These are phyloP conservation scores for Porites lutea DNA, from an alignment of 64 coral and sea anemone genomes.

Conservation along the genomic window DNA sequence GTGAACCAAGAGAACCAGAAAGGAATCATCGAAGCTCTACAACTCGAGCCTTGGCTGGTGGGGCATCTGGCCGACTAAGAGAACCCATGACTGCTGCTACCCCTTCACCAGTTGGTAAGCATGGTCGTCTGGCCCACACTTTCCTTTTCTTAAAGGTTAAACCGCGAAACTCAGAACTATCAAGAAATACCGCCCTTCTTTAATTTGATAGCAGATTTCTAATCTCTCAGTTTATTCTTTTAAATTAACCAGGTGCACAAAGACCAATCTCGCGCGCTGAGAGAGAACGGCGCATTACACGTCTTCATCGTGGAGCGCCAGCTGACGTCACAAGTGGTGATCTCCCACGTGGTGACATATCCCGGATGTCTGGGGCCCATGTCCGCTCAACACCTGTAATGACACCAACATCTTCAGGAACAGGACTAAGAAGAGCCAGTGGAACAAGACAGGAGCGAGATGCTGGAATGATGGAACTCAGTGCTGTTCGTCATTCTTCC, in stretches of 20 bases:
- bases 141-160: not conserved
- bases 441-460: slow-evolving; percentile 86
- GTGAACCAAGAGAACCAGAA: slow-evolving; percentile 81
- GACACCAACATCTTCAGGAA: slow-evolving; percentile 66
- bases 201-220: no score
- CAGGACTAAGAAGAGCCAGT: slow-evolving; percentile 72
- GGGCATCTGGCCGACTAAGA: slow-evolving; percentile 71
- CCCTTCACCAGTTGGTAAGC: slow-evolving; percentile 85
- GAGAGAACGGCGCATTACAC: slow-evolving; percentile 77
- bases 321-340: slow-evolving; percentile 76
- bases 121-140: not conserved
- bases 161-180: not conserved
- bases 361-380: slow-evolving; percentile 89
- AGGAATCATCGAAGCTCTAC: slow-evolving; percentile 84
- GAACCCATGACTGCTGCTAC: slow-evolving; percentile 72
- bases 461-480: slow-evolving; percentile 75
- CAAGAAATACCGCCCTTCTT: no score
- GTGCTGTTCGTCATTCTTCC: slow-evolving; percentile 27
- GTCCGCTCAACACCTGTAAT: slow-evolving; percentile 94
- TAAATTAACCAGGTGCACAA: slow-evolving; percentile 64
- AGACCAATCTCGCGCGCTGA: slow-evolving; percentile 88
- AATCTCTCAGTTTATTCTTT: not conserved
- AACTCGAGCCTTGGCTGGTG: slow-evolving; percentile 78
- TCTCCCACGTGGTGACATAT: slow-evolving; percentile 82
- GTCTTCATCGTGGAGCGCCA: slow-evolving; percentile 80